These are phyloP conservation scores for Clanis bilineata DNA, from an alignment of 2,888 invertebrate genomes.

Conservation along the genomic window DNA sequence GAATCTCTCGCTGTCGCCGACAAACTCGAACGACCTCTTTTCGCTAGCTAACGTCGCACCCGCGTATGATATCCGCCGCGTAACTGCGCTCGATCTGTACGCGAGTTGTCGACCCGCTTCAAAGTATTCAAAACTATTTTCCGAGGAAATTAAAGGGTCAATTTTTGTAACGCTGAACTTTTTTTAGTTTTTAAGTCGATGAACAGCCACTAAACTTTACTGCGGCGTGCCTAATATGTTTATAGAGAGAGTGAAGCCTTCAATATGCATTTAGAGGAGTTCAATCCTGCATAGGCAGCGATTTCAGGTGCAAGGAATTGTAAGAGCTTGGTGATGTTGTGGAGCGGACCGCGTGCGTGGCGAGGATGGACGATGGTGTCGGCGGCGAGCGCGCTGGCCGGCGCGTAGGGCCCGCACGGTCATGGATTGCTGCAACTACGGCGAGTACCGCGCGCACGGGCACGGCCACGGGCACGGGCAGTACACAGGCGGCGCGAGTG, in stretches of 20 bases:
- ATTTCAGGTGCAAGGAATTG: neutral
- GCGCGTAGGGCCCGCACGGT: slow-evolving; percentile 54
- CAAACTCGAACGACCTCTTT: slow-evolving; percentile 81
- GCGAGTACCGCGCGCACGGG: slow-evolving; percentile 71
- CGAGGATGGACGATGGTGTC: slow-evolving; percentile 52
- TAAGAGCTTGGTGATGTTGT: slow-evolving; percentile 51
- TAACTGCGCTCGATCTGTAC: slow-evolving; percentile 67
- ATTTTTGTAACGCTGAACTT: slow-evolving; percentile 1
- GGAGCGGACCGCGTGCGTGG: slow-evolving; percentile 44
- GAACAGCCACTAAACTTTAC: neutral
- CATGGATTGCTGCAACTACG: slow-evolving; percentile 81
- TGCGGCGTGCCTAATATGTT: neutral
- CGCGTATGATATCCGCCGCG: slow-evolving; percentile 73
- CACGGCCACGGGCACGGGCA: slow-evolving; percentile 60
- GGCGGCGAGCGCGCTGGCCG: slow-evolving; percentile 56
- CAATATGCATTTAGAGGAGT: slow-evolving; percentile 1
- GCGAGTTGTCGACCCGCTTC: slow-evolving; percentile 32
- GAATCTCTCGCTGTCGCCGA: slow-evolving; percentile 70
- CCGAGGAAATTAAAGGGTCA: slow-evolving; percentile 9
- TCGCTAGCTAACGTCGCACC: slow-evolving; percentile 77
- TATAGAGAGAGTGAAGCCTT: neutral
- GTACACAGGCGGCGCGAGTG: slow-evolving; percentile 51
- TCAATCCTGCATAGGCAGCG: neutral
- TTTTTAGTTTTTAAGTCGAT: neutral
- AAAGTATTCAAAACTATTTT: slow-evolving; percentile 32